Base-by-base conservation (phyloP, 53 echinoderm and acorn worm species). In the Pentamera pediparva region DNA sequence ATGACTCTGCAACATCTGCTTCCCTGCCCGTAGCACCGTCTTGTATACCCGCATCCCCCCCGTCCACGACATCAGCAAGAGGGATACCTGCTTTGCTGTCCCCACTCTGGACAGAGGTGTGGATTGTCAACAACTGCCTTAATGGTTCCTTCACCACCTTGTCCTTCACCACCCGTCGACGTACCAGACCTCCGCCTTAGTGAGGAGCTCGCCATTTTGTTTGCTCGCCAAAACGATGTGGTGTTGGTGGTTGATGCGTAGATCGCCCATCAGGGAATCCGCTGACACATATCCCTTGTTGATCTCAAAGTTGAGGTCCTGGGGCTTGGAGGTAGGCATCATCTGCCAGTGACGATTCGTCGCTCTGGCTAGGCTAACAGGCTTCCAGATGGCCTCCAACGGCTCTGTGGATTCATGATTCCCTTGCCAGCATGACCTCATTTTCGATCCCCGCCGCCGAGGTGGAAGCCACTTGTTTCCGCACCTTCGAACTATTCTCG, bases 101-200 rank as follows among this genome's bases (percentile, higher is more conserved):
- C 12, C 80, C 76, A 55, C 75, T 75, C 13, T 59, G 73, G 3
- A 87, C 75, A 58, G 81, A 86, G 55, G 76, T 56, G 36, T 87
- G 87, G 5, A 83, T 51, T 2, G 60, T 64, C 51, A 82, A 69
- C 47, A 87, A 65, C 41, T 87, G 87, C 12, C 32, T n/a, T 39
- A 87, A 87, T 34, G 78, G 87, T 11, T 70, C 78, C 37, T 82
- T 69, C 2, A 86, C 61, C 4, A 86, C 26, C 43, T 86, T 86
- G 50, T 81, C 80, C 11, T n/a, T n/a, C 78, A 84, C 10, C 81
- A 76, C 27, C 77, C 73, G 34, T 86, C 86, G 20, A 81, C 30
- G 60, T 86, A 86, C 86, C 86, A 86, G 5, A 54, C 72, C 56
- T 81, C 77, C 25, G 86, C 75, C 15, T 53, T 52, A 0, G 67